These are phyloP conservation scores for Numenius phaeopus DNA, from an alignment of 2,797 vertebrate species.

Conservation along the genomic window DNA sequence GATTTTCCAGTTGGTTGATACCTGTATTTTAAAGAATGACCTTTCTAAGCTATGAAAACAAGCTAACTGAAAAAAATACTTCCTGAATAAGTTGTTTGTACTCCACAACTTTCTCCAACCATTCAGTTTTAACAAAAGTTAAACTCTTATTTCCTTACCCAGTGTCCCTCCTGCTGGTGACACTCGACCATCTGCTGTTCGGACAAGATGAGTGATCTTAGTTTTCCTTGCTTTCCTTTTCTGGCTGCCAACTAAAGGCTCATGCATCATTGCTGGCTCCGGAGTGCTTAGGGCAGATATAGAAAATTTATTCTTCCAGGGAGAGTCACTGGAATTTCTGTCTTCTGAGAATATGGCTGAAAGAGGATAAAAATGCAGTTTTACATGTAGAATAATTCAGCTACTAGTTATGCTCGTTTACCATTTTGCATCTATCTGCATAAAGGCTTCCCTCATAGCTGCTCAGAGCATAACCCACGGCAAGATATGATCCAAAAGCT, in stretches of 20 bases:
- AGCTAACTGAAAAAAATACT: background rate
- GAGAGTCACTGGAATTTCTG: slow-evolving; percentile 79
- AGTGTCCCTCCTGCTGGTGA: slow-evolving; percentile 89
- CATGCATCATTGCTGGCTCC: slow-evolving; percentile 84
- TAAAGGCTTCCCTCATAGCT: background rate
- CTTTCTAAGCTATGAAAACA: background rate
- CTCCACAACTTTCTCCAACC: background rate
- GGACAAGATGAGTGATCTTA: slow-evolving; percentile 97
- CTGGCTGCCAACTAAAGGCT: slow-evolving; percentile 96
- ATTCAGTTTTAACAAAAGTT: background rate
- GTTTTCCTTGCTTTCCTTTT: slow-evolving; percentile 98
- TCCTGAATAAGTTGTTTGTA: background rate
- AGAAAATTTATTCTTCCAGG: slow-evolving; percentile 83
- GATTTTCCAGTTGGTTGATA: background rate
- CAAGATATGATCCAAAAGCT: background rate
- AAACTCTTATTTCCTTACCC: slow-evolving; percentile 71
- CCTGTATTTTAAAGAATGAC: background rate
- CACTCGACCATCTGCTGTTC: slow-evolving; percentile 91
- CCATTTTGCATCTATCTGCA: background rate
- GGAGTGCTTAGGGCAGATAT: slow-evolving; percentile 81
- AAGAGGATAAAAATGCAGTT: slow-evolving; percentile 53
- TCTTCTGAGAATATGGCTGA: slow-evolving; percentile 85
- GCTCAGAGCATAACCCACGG: background rate
- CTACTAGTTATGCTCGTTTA: background rate
- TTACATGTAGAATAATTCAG: background rate